Evolutionary conservation across 2,113 vertebrate genomes (phyloP), one percentile per base, ranked within the genome.

Genomic region (Onychostoma macrolepis): DNA sequence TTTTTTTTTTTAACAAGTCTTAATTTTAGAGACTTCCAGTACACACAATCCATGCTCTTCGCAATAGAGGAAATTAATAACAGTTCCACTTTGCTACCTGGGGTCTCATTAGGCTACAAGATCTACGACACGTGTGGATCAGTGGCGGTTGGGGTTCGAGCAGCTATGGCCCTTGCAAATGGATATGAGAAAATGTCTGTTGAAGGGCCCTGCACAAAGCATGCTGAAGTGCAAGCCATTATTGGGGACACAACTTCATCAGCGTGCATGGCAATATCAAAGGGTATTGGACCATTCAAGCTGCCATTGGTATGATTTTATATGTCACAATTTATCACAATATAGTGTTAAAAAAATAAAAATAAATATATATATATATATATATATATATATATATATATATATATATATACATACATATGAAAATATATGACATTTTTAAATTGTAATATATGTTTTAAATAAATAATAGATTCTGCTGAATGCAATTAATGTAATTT

Each of bases 21-120:
- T 48, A 92, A 94, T 90, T 94, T 94, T 86, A 94, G 94, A 89
- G 93, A 88, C 0, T 93, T 95, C 86, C 95, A 95, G 81, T 93
- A 89, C 85, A 88, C 92, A 26, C 94, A 94, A 85, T 91, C 94
- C 5, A 93, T 95, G 93, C 88, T 94, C 7, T 95, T 95, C 91
- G 93, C 95, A 26, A 93, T 94, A 43, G 93, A 94, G 63, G 93
- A 95, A 85, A 94, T 95, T 48, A 95, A 95, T 79, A 94, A 95
- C 87, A 94, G 91, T 45, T 90, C 93, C 43, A 80, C 90, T 33
- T 61, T 95, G 21, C 89, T 95, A 56, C 95, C 94, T n/a, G 93
- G 90, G 6, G 83, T 95, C 30, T 89, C 90, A 67, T 30, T 95
- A 69, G 94, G 94, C 6, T 96, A 95, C 65, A 91, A 92, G 71